Conservation (phyloP, 1,140 invertebrate genomes). For the Pseudomyrmex flavicornis region DNA sequence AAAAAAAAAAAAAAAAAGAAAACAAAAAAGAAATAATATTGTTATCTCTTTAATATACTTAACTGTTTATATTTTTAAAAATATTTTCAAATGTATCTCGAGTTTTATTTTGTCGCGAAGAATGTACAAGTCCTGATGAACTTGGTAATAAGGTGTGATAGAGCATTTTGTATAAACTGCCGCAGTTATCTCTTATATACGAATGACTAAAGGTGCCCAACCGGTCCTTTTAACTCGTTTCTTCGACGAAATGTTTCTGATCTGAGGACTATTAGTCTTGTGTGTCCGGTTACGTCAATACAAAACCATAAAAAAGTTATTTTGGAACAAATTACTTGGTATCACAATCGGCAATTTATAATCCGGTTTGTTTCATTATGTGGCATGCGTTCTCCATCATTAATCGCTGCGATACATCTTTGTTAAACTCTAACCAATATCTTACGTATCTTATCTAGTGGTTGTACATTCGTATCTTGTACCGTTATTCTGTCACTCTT, state of each 20-base stretch:
- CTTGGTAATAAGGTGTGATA: neutral
- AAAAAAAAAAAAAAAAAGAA: too few relatives aligned
- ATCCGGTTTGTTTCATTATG: neutral
- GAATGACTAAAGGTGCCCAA: conserved; percentile 40
- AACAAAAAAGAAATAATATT: too few relatives aligned
- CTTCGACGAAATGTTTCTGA: conserved; percentile 45
- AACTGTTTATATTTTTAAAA: too few relatives aligned
- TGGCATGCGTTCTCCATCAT: conserved; percentile 12
- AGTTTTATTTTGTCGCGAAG: neutral
- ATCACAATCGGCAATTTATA: conserved; percentile 22
- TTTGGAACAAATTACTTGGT: conserved; percentile 13
- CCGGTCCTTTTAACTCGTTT: conserved; percentile 48
- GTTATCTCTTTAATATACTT: too few relatives aligned
- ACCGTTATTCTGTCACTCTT: conserved; percentile 41
- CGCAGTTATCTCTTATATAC: conserved; percentile 21
- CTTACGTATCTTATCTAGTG: conserved; percentile 44
- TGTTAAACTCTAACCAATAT: conserved; percentile 17
- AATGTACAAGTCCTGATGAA: neutral
- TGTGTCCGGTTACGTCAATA: conserved; percentile 36
- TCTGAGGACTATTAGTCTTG: conserved; percentile 42
- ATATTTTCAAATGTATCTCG: neutral
- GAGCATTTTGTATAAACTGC: neutral
- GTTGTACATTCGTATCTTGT: conserved; percentile 32
- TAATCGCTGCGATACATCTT: conserved; percentile 42
- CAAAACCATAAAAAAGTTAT: conserved; percentile 47